Evolutionary conservation across 37 sponge, comb jelly and placozoan genomes (phyloP).

Genomic region (Petrosia ficiformis): DNA sequence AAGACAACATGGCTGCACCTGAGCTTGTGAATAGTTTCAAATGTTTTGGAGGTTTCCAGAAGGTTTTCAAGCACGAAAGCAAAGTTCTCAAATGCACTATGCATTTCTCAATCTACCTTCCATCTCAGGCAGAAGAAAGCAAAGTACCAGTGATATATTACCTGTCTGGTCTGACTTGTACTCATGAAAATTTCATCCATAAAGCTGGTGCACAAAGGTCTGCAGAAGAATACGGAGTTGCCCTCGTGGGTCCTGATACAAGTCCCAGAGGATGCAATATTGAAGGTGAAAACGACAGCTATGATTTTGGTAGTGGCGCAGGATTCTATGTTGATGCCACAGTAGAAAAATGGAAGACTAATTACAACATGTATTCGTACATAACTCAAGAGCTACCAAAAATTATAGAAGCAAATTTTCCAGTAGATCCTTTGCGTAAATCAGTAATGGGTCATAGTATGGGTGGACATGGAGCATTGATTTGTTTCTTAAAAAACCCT

Average conservation of each 20-base stretch:
- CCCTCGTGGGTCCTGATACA: slow-evolving; percentile 92
- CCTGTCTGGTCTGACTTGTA: slow-evolving; percentile 97
- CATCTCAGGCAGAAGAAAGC: slow-evolving; percentile 71
- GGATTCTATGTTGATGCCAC: slow-evolving; percentile 99
- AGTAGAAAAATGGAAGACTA: slow-evolving; percentile 92
- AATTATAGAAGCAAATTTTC: slow-evolving; percentile 72
- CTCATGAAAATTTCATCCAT: slow-evolving; percentile 90
- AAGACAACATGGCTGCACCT: slow-evolving; percentile 53
- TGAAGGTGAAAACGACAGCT: slow-evolving; percentile 92
- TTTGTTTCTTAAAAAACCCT: slow-evolving; percentile 90
- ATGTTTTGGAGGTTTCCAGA: slow-evolving; percentile 86
- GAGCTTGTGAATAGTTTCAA: slow-evolving; percentile 59
- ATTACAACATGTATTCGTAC: slow-evolving; percentile 98
- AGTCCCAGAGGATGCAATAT: slow-evolving; percentile 95
- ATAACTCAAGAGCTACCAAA: slow-evolving; percentile 90
- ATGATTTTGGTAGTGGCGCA: slow-evolving; percentile 96
- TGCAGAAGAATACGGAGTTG: slow-evolving; percentile 82
- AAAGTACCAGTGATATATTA: slow-evolving; percentile 93
- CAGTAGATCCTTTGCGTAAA: slow-evolving; percentile 61
- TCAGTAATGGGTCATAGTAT: slow-evolving; percentile 96
- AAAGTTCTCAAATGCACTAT: slow-evolving; percentile 78
- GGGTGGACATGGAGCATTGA: slow-evolving; percentile 99
- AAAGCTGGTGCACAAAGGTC: slow-evolving; percentile 85
- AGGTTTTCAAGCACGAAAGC: slow-evolving; percentile 81
- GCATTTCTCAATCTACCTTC: slow-evolving; percentile 90